phyloP scores from a whole-genome alignment of 2,888 invertebrate genomes.

The Icerya purchasi region DNA sequence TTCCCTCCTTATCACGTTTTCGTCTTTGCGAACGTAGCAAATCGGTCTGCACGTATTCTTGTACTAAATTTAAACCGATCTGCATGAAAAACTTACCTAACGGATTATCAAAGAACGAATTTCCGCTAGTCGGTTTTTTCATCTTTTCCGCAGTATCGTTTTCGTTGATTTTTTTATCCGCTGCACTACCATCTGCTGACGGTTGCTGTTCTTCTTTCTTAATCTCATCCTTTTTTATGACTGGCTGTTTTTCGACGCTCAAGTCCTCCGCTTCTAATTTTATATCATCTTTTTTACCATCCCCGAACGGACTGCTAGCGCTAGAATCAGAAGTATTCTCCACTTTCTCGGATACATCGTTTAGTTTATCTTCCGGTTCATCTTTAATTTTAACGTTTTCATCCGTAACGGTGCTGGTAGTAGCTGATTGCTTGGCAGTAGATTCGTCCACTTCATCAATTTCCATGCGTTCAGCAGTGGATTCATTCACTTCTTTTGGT shows the following conservation, averaged over 20 bases:
- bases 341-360: conserved; percentile 32
- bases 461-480: conserved; percentile 7
- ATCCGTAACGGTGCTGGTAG: conserved; percentile 15
- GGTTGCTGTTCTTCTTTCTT: too few species aligned
- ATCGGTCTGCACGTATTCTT: conserved; percentile 85
- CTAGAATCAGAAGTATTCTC: conserved; percentile 27
- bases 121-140: conserved; percentile 19
- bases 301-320: conserved; percentile 31
- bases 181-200: conserved; percentile 12
- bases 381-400: conserved; percentile 24
- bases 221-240: too few species aligned
- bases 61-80: conserved; percentile 72
- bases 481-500: too few species aligned
- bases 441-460: conserved; percentile 16
- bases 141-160: conserved; percentile 21
- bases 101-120: conserved; percentile 63
- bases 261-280: conserved; percentile 19
- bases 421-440: conserved; percentile 22
- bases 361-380: conserved; percentile 33
- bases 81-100: conserved; percentile 78
- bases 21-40: conserved; percentile 65
- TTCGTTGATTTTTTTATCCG: conserved; percentile 21
- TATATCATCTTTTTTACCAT: conserved; percentile 26
- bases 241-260: too few species aligned
- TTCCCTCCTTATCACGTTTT: conserved; percentile 49